Evolutionary conservation across 2,888 invertebrate genomes (phyloP).

Genomic region (Sesia apiformis): DNA sequence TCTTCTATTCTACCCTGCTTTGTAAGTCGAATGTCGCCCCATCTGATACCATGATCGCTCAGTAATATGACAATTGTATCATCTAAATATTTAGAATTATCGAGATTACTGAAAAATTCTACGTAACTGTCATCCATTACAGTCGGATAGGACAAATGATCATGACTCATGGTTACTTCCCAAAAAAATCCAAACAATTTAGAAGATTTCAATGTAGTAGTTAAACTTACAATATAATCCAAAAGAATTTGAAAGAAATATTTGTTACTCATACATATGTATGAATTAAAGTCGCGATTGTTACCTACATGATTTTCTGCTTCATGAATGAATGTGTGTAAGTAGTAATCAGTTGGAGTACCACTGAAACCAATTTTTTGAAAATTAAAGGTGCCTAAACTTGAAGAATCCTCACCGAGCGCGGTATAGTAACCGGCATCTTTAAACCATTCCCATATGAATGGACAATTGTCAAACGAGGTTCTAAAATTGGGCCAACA

Average conservation of each 20-base stretch:
- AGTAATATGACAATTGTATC: slow-evolving; percentile 81
- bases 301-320: slow-evolving; percentile 80
- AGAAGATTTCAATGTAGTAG: slow-evolving; percentile 69
- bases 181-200: slow-evolving; percentile 89
- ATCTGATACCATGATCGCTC: slow-evolving; percentile 94
- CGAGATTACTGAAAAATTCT: slow-evolving; percentile 72
- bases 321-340: slow-evolving; percentile 81
- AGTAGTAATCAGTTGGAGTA: slow-evolving; percentile 91
- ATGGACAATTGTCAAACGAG: slow-evolving; percentile 85
- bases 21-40: slow-evolving; percentile 87
- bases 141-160: slow-evolving; percentile 85
- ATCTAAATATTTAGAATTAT: slow-evolving; percentile 71
- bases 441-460: slow-evolving; percentile 88
- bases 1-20: slow-evolving; percentile 92
- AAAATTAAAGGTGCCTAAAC: slow-evolving; percentile 87
- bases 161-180: slow-evolving; percentile 89
- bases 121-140: slow-evolving; percentile 80
- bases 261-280: slow-evolving; percentile 81
- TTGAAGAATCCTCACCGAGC: slow-evolving; percentile 88
- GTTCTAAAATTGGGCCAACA: slow-evolving; percentile 77
- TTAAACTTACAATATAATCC: slow-evolving; percentile 80
- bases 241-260: slow-evolving; percentile 82
- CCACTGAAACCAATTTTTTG: slow-evolving; percentile 82
- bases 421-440: slow-evolving; percentile 83
- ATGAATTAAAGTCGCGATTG: slow-evolving; percentile 76